Evolutionary conservation across 1,140 invertebrate genomes (phyloP).

Genomic region (Hycleus phaleratus): DNA sequence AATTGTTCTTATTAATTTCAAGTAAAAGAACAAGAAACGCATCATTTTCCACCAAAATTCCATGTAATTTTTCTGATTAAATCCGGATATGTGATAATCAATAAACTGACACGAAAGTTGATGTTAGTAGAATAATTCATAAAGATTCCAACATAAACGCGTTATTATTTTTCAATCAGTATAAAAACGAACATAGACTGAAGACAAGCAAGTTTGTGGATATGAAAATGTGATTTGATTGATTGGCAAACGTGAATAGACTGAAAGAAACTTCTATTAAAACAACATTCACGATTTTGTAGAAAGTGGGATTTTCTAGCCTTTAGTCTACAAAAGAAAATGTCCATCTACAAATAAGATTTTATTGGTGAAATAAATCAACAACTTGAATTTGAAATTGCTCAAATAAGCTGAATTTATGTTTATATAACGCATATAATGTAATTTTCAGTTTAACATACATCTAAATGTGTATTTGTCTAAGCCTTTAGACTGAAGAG

Average conservation of each 20-base stretch:
- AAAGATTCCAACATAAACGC: constrained; percentile 33
- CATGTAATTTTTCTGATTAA: constrained; percentile 16
- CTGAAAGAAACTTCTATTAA: constrained; percentile 20
- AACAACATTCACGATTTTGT: too few relatives aligned
- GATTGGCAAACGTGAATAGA: constrained; percentile 33
- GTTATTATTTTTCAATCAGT: constrained; percentile 36
- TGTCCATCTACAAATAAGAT: too few relatives aligned
- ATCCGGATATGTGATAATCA: constrained; percentile 19
- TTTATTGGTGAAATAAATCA: too few relatives aligned
- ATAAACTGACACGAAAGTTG: constrained; percentile 26
- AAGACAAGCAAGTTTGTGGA: constrained; percentile 31
- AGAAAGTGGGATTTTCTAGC: too few relatives aligned
- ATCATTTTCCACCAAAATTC: neutral
- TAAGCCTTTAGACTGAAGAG: constrained; percentile 3
- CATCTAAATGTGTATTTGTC: constrained; percentile 2
- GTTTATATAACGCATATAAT: constrained; percentile 6
- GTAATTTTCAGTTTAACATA: neutral
- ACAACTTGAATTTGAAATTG: neutral
- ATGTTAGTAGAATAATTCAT: constrained; percentile 33
- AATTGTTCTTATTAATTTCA: constrained; percentile 12
- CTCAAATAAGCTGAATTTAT: constrained; percentile 9
- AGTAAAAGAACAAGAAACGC: neutral
- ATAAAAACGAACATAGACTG: constrained; percentile 27
- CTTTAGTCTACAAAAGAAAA: too few relatives aligned
- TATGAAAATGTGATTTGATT: constrained; percentile 34